These are phyloP conservation scores for Sebastes matsubarae DNA, from an alignment of 2,797 vertebrate genomes.

Conservation along the genomic window DNA sequence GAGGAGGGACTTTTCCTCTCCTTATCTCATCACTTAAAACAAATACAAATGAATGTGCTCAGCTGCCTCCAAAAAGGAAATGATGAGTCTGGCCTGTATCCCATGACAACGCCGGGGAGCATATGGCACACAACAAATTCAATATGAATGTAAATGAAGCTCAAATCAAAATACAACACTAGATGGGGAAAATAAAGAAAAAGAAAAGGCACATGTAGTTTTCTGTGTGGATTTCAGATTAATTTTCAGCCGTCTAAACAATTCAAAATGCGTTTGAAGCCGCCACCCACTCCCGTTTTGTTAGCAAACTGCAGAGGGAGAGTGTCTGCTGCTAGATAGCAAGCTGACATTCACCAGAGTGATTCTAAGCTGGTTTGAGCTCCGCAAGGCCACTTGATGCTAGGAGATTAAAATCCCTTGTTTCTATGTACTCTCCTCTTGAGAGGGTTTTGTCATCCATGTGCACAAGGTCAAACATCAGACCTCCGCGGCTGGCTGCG, in stretches of 20 bases:
- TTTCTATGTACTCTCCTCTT: conserved; percentile 43
- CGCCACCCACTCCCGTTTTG: background rate
- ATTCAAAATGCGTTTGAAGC: conserved; percentile 40
- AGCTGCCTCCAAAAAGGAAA: conserved; percentile 66
- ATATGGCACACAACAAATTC: conserved; percentile 75
- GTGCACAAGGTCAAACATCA: conserved; percentile 56
- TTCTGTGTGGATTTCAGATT: conserved; percentile 43
- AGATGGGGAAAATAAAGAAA: background rate
- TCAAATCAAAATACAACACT: conserved; percentile 63
- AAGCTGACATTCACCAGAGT: conserved; percentile 37
- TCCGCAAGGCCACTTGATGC: conserved; percentile 55
- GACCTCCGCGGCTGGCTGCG: background rate
- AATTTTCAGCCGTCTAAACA: conserved; percentile 39
- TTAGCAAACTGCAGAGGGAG: conserved; percentile 27
- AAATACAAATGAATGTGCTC: conserved; percentile 66
- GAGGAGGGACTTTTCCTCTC: conserved; percentile 24
- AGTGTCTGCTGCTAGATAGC: conserved; percentile 30
- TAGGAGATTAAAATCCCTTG: conserved; percentile 50
- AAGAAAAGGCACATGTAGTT: conserved; percentile 14
- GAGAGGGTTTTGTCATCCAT: conserved; percentile 44
- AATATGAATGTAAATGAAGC: conserved; percentile 81
- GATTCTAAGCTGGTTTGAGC: conserved; percentile 27
- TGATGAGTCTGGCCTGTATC: conserved; percentile 62
- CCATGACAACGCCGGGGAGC: conserved; percentile 72
- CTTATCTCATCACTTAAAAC: conserved; percentile 71